Conservation (phyloP, 1,140 invertebrate species). For the Macrotrachela quadricornifera region DNA sequence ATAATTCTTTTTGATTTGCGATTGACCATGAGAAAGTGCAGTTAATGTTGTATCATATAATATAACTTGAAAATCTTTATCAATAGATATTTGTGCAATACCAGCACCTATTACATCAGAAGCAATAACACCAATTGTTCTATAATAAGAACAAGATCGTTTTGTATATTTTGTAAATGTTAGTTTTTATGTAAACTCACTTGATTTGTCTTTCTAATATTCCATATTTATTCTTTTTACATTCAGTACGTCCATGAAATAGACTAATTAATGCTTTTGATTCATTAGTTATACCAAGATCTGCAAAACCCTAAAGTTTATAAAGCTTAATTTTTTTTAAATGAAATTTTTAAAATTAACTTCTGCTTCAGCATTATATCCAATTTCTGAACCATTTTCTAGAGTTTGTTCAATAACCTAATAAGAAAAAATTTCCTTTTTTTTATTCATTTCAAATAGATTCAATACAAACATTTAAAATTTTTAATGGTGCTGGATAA, state of each 20-base stretch:
- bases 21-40: slow-evolving; percentile 61
- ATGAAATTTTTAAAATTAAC: slow-evolving; percentile 18
- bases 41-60: slow-evolving; percentile 67
- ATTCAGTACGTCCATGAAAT: slow-evolving; percentile 85
- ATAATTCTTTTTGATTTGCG: slow-evolving; percentile 67
- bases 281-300: slow-evolving; percentile 67
- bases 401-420: slow-evolving; percentile 52
- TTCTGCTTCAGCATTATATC: slow-evolving; percentile 62
- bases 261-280: slow-evolving; percentile 74
- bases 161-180: no score
- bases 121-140: slow-evolving; percentile 59
- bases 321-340: slow-evolving; percentile 11
- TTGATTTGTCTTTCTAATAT: slow-evolving; percentile 50
- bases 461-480: slow-evolving; percentile 38
- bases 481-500: slow-evolving; percentile 76
- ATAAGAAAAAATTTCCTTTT: no score
- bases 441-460: no score
- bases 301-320: slow-evolving; percentile 56
- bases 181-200: slow-evolving; percentile 35
- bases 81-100: slow-evolving; percentile 81
- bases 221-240: slow-evolving; percentile 91
- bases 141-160: not conserved
- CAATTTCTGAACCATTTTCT: slow-evolving; percentile 56
- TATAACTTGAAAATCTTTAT: slow-evolving; percentile 71
- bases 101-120: slow-evolving; percentile 94